Percentiles rank a stretch among this genome's conserved stretches.
These are phyloP conservation scores for Rotaria magnacalcarata DNA, from an alignment of 2,888 invertebrate species.

Conservation along the genomic window DNA sequence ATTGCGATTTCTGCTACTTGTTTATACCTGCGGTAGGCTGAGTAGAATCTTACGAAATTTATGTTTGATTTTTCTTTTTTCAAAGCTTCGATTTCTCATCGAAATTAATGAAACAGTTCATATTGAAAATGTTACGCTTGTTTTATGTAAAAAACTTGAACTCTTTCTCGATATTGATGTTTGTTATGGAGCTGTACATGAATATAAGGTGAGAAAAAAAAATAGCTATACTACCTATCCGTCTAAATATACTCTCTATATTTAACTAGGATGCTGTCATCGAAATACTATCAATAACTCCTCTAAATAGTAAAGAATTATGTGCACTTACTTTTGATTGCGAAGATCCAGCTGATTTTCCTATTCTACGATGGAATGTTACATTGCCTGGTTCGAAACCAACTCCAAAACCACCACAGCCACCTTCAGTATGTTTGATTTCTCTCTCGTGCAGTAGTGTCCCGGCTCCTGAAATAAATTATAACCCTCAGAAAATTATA, in stretches of 20 bases:
- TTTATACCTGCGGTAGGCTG: not conserved
- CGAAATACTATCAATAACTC: not conserved
- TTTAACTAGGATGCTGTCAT: not conserved
- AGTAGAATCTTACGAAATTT: not conserved
- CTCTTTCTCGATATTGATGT: not conserved
- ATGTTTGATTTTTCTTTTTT: not conserved
- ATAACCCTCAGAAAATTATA: not conserved
- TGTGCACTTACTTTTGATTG: not conserved
- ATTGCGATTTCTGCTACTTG: not conserved
- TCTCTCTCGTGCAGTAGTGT: not conserved
- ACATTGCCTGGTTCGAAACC: slow-evolving; percentile 52
- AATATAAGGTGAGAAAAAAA: not conserved
- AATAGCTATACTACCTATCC: not conserved
- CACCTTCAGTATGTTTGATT: slow-evolving; percentile 50
- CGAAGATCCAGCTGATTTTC: not conserved
- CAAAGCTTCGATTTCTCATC: not conserved
- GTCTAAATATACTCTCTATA: not conserved
- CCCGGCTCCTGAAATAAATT: not conserved
- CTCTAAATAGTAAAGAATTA: not conserved
- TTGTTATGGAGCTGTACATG: not conserved
- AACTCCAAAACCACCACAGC: slow-evolving; percentile 49
- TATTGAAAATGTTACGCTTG: not conserved
- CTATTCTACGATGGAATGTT: slow-evolving; percentile 40
- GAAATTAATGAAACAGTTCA: not conserved
- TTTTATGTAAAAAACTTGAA: not conserved